A percentile compares a stretch with the other conserved stretches of the same genome.
phyloP scores from a whole-genome alignment of 2,113 vertebrate species.

The Lampris incognitus region DNA sequence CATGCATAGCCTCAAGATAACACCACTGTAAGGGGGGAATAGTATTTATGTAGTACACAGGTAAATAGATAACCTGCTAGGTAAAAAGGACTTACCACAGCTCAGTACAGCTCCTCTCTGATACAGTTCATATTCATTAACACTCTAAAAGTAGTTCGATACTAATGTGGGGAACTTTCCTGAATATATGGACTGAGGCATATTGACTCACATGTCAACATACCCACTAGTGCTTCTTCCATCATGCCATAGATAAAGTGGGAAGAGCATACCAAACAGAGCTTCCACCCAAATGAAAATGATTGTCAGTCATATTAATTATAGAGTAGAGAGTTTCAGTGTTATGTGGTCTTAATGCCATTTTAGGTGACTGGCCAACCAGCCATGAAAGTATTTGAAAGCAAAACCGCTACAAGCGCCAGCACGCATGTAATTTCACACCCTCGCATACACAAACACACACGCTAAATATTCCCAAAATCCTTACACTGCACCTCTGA shows the following conservation, averaged over 20 bases:
- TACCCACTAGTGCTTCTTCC: not conserved
- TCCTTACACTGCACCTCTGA: constrained; percentile 15
- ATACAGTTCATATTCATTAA: constrained; percentile 12
- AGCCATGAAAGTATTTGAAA: no score
- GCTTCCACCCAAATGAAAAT: no score
- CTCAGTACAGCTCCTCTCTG: constrained; percentile 15
- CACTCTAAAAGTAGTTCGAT: not conserved
- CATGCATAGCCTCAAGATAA: constrained; percentile 12
- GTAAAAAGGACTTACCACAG: constrained; percentile 13
- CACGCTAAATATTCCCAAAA: constrained; percentile 19
- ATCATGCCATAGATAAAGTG: no score
- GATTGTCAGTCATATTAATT: no score
- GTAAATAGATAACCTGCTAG: constrained; percentile 37
- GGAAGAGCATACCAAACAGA: no score
- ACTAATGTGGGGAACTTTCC: constrained; percentile 1
- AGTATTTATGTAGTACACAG: constrained; percentile 46
- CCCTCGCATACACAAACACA: constrained; percentile 9
- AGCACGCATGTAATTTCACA: not conserved
- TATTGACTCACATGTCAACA: not conserved
- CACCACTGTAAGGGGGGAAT: constrained; percentile 24
- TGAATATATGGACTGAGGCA: not conserved
- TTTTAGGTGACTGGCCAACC: no score
- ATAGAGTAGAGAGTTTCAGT: no score
- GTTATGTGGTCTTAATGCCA: not conserved
- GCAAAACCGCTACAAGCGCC: not conserved